A percentile compares a stretch with the other conserved stretches of the same genome.
Evolutionary conservation across 2,888 invertebrate species (phyloP).

Genomic region (Drosophila longiperda): DNA sequence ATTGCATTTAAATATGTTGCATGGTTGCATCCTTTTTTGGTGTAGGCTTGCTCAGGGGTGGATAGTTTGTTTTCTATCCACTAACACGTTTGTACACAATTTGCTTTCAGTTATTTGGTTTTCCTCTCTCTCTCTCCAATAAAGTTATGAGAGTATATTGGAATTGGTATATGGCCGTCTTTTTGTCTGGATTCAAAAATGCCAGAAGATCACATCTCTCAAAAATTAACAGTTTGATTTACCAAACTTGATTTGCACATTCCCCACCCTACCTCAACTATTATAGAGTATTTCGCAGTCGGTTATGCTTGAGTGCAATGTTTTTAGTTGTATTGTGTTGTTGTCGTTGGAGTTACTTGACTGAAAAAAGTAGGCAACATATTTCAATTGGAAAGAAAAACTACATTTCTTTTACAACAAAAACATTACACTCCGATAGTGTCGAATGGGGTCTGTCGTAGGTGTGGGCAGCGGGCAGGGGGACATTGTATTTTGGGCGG

Average conservation of each 20-base stretch:
- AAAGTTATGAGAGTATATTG: background rate
- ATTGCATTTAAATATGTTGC: background rate
- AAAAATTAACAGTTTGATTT: background rate
- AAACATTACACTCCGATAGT: conserved; percentile 58
- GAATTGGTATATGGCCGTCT: background rate
- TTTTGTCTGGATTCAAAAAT: background rate
- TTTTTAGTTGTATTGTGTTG: background rate
- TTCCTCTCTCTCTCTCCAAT: background rate
- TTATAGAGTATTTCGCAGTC: background rate
- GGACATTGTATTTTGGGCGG: background rate
- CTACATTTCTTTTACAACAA: conserved; percentile 57
- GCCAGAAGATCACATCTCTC: background rate
- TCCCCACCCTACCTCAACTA: background rate
- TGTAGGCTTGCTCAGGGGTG: conserved; percentile 28
- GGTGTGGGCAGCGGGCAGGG: conserved; percentile 1
- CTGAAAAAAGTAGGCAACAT: conserved; percentile 62
- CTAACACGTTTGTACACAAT: conserved; percentile 54
- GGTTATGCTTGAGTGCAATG: background rate
- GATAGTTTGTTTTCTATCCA: conserved; percentile 53
- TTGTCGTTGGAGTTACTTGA: conserved; percentile 15
- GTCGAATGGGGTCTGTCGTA: conserved; percentile 30
- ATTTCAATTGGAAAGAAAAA: conserved; percentile 63
- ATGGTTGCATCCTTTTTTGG: background rate
- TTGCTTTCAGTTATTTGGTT: conserved; percentile 31
- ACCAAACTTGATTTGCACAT: background rate